These are phyloP conservation scores for Amblyteles armatorius DNA, from an alignment of 2,888 invertebrate species.

Conservation along the genomic window DNA sequence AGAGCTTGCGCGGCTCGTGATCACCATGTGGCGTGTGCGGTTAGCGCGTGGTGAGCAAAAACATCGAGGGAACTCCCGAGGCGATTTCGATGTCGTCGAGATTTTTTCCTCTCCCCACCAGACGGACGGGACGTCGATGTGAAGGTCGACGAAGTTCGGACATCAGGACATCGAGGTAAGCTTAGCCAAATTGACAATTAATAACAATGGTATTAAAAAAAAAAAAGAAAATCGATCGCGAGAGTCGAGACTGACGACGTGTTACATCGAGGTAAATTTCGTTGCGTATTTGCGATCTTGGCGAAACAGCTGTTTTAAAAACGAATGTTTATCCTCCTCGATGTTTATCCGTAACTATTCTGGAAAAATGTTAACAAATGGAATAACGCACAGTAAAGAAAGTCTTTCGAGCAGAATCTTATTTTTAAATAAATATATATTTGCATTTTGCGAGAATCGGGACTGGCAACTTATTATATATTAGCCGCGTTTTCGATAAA, in stretches of 20 bases:
- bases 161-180: slow-evolving; percentile 16
- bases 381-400: too few species aligned
- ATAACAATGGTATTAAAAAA: not conserved
- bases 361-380: too few species aligned
- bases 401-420: too few species aligned
- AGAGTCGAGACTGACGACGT: not conserved
- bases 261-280: not conserved
- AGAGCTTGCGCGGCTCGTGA: slow-evolving; percentile 24
- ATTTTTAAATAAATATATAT: too few species aligned
- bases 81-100: not conserved
- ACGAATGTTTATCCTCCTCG: too few species aligned
- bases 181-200: not conserved
- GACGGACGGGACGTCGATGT: slow-evolving; percentile 5
- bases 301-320: not conserved
- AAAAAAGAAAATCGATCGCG: not conserved
- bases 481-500: too few species aligned
- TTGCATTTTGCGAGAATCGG: too few species aligned
- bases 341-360: too few species aligned
- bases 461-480: not conserved
- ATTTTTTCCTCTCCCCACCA: slow-evolving; percentile 16
- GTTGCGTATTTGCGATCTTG: too few species aligned
- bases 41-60: slow-evolving; percentile 13
- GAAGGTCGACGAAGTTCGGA: slow-evolving; percentile 15
- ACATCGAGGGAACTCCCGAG: not conserved
- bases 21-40: slow-evolving; percentile 54